Evolutionary conservation across 2,113 vertebrate genomes (phyloP).

Genomic region (Clarias batrachus): DNA sequence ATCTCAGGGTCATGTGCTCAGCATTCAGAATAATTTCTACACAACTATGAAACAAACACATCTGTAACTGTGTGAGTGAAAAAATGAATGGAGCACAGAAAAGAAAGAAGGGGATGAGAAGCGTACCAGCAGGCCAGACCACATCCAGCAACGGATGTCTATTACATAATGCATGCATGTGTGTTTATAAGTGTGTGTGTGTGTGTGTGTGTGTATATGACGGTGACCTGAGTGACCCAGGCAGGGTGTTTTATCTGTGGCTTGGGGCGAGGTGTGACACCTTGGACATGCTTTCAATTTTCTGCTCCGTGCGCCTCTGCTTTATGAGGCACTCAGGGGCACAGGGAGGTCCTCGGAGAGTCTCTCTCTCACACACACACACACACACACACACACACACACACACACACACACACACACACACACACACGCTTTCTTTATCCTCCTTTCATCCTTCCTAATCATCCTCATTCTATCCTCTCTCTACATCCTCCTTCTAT

Average conservation of each 20-base stretch:
- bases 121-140: not conserved
- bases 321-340: constrained; percentile 55
- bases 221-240: constrained; percentile 36
- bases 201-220: constrained; percentile 11
- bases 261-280: constrained; percentile 55
- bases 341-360: not conserved
- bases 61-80: not conserved
- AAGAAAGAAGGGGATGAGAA: not conserved
- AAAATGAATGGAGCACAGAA: not conserved
- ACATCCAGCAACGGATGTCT: constrained; percentile 23
- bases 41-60: not conserved
- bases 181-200: not conserved
- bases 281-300: constrained; percentile 67
- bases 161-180: constrained; percentile 23
- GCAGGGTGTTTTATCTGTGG: constrained; percentile 54
- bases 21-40: not conserved
- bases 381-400: constrained; percentile 14
- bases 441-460: not conserved
- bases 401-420: not conserved
- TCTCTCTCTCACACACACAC: not conserved
- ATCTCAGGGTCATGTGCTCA: not conserved
- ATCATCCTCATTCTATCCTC: not conserved
- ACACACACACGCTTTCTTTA: not conserved
- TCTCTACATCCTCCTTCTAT: not conserved
- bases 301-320: constrained; percentile 62